Percentiles rank a stretch among this genome's conserved stretches.
These are phyloP conservation scores for Mus spicilegus DNA, from an alignment of 2,113 vertebrate genomes.

Conservation along the genomic window DNA sequence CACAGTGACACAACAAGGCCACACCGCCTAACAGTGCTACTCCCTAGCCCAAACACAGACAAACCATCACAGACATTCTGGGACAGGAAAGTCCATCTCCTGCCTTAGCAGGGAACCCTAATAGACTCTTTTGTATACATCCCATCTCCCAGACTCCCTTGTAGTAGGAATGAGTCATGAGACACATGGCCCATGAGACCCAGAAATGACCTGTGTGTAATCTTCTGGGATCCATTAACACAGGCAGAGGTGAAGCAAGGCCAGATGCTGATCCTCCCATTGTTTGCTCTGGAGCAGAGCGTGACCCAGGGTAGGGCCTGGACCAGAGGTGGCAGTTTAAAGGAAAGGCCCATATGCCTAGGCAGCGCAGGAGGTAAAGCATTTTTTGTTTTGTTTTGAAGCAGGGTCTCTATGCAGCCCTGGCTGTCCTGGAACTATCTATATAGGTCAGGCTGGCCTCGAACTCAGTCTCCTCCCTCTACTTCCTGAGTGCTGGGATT, in stretches of 20 bases:
- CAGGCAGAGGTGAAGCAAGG: neutral
- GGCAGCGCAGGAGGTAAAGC: neutral
- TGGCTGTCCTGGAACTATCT: neutral
- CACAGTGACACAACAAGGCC: too few species aligned
- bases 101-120: neutral
- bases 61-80: neutral
- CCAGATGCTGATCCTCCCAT: neutral
- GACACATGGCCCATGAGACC: neutral
- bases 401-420: neutral
- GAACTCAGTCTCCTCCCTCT: neutral
- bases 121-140: neutral
- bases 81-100: neutral
- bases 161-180: neutral
- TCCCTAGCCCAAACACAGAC: too few species aligned
- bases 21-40: too few species aligned
- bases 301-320: neutral
- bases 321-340: neutral
- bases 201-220: neutral
- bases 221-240: neutral
- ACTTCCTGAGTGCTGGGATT: neutral
- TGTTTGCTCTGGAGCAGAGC: neutral
- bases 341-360: neutral
- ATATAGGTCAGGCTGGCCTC: neutral
- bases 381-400: neutral
- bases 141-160: constrained; percentile 24